A percentile compares a stretch with the other conserved stretches of the same genome.
Evolutionary conservation across 2,888 invertebrate genomes (phyloP).

Genomic region (Apodemia duryi): DNA sequence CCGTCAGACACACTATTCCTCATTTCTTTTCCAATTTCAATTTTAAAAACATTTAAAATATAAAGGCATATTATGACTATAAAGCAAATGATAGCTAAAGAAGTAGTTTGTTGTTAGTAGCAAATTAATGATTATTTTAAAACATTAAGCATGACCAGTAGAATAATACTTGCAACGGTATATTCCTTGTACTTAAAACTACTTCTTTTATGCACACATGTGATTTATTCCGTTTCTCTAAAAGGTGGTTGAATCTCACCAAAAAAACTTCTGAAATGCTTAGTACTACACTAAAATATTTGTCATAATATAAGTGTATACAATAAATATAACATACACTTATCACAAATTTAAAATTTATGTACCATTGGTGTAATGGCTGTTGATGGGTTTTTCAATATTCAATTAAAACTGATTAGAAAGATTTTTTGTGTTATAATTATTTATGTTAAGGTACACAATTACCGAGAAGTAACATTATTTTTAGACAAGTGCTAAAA

Average conservation of each 20-base stretch:
- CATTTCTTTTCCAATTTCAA: too few relatives aligned
- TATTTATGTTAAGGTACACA: too few relatives aligned
- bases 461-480: too few relatives aligned
- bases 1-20: too few relatives aligned
- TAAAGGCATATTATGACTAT: not conserved
- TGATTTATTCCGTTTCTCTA: not conserved
- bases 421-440: too few relatives aligned
- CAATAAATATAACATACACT: too few relatives aligned
- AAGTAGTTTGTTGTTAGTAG: conserved; percentile 13
- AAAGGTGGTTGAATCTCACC: conserved; percentile 6
- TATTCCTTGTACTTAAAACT: conserved; percentile 7
- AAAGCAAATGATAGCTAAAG: conserved; percentile 6
- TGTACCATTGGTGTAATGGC: not conserved
- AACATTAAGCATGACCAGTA: not conserved
- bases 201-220: conserved; percentile 7
- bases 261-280: conserved; percentile 11
- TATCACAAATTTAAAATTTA: not conserved
- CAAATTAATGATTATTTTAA: not conserved
- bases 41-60: too few relatives aligned
- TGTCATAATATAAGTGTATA: not conserved
- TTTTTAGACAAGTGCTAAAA: too few relatives aligned
- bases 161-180: conserved; percentile 3
- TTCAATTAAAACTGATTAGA: too few relatives aligned
- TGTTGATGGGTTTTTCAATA: not conserved
- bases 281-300: not conserved